Percentiles rank a stretch among this genome's conserved stretches.
phyloP scores from a whole-genome alignment of 2,888 invertebrate species.

The Listrodromus nycthemerus region DNA sequence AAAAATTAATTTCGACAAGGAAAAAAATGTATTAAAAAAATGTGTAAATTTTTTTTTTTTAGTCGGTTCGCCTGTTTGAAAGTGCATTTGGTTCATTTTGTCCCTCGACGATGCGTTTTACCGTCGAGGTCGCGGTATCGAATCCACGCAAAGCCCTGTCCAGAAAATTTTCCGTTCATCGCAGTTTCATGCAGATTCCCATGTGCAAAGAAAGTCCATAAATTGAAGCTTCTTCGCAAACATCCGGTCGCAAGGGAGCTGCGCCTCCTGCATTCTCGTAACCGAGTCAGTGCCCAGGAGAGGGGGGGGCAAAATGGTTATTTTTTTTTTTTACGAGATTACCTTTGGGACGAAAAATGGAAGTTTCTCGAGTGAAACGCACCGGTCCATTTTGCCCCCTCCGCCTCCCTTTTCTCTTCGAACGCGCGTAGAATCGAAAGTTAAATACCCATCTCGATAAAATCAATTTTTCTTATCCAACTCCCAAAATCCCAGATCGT shows the following conservation, averaged over 20 bases:
- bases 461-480: conserved; percentile 48
- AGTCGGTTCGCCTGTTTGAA: not conserved
- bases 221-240: conserved; percentile 50
- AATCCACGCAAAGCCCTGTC: conserved; percentile 13
- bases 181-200: conserved; percentile 42
- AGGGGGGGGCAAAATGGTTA: too few relatives aligned
- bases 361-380: too few relatives aligned
- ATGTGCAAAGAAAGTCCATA: conserved; percentile 34
- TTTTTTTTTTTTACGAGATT: too few relatives aligned
- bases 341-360: too few relatives aligned
- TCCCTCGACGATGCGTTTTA: not conserved
- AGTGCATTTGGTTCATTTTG: not conserved
- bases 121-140: not conserved
- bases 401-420: too few relatives aligned
- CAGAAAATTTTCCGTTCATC: conserved; percentile 18
- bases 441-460: conserved; percentile 33
- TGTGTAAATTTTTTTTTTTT: not conserved
- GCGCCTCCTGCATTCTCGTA: conserved; percentile 38
- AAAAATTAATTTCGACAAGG: too few relatives aligned
- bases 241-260: conserved; percentile 35
- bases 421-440: not conserved
- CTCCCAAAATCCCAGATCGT: conserved; percentile 9
- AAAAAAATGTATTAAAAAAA: not conserved
- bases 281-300: conserved; percentile 8
- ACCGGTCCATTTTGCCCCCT: too few relatives aligned